phyloP scores from a whole-genome alignment of 2,113 vertebrate genomes.

The Rhinoderma darwinii region DNA sequence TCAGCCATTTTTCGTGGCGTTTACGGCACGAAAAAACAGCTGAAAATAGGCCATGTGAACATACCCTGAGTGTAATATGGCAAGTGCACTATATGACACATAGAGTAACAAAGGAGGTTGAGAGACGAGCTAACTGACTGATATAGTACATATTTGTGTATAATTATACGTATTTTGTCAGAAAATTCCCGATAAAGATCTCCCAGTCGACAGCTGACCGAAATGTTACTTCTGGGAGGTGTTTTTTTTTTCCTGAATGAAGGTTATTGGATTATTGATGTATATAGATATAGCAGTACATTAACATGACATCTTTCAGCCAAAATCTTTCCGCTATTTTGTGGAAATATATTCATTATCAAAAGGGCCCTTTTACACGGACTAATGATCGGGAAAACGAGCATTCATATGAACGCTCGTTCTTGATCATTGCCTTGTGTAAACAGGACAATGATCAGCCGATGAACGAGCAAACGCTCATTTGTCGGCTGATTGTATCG shows the following conservation, averaged over 20 bases:
- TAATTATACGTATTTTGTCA: background rate
- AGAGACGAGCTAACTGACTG: background rate
- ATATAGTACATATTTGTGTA: background rate
- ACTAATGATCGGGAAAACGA: too few species aligned
- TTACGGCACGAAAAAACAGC: too few species aligned
- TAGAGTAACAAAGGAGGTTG: background rate
- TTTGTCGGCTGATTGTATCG: too few species aligned
- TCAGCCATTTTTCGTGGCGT: too few species aligned
- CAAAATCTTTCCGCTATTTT: background rate
- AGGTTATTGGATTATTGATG: background rate
- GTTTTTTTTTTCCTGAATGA: background rate
- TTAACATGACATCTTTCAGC: background rate
- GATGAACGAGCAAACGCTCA: too few species aligned
- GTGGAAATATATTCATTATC: background rate
- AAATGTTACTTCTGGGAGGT: background rate
- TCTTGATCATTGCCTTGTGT: too few species aligned
- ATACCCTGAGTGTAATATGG: too few species aligned
- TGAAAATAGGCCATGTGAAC: too few species aligned
- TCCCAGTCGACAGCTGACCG: background rate
- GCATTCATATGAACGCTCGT: too few species aligned
- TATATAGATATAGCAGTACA: background rate
- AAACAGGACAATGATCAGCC: too few species aligned
- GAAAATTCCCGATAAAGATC: background rate
- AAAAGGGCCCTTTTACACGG: too few species aligned
- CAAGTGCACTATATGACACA: too few species aligned